Evolutionary conservation across 1,140 invertebrate genomes (phyloP), one percentile per base, ranked within the genome.

Genomic region (Neotoxoptera formosana): DNA sequence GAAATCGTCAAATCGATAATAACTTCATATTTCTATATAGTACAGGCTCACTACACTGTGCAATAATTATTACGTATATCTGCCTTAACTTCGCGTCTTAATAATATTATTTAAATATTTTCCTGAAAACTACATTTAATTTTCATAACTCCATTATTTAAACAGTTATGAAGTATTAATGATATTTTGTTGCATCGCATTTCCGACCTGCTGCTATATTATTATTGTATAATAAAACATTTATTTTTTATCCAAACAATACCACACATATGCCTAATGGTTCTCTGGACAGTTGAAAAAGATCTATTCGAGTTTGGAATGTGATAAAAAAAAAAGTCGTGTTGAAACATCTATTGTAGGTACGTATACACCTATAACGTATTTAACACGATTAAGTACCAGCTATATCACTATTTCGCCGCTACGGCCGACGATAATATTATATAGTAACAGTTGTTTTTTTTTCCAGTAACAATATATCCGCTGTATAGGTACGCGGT

Each of bases 401-500:
- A n/a, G 60, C 9, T 67, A 67, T 67, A 67, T 30, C 30, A 48
- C 47, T 34, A 51, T 53, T 88, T 88, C 41, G 25, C 14, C 81
- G 34, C n/a, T 7, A 17, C 51, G 86, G 47, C n/a, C 30, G 20
- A 30, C 30, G 60, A 67, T 20, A 88, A 87, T n/a, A 48, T 48
- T 34, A 86, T n/a, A 48, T 34, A 41, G 30, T 89, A 89, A 90
- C 51, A 36, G 88, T 90, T 90, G 51, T 90, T 90, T 56, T 90
- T 89, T 53, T 90, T 56, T 56, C 4, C 23, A 20, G 51, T 89
- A 30, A 30, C 23, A 87, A 30, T 87, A 87, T 41, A 84, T 36
- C 23, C 17, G 34, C 14, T 60, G 11, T 45, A 88, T 25, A 53
- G 11, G 51, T 51, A 51, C 51, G 23, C n/a, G 88, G 53, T 53